phyloP scores from a whole-genome alignment of 2,888 invertebrate species.

The Microctonus brassicae region DNA sequence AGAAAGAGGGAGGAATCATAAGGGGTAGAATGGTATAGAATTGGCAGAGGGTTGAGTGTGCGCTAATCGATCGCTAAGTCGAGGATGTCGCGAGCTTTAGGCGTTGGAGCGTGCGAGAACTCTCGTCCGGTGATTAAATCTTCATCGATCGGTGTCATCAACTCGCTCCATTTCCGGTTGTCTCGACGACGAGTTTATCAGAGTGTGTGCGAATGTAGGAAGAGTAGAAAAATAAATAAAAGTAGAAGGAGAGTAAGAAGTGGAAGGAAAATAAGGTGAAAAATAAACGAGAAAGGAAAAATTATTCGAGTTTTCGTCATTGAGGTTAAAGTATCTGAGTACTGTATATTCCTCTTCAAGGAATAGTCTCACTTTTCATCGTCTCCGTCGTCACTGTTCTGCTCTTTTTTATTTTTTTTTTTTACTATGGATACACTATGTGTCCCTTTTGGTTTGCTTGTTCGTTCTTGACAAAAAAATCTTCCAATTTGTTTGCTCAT shows the following conservation, averaged over 20 bases:
- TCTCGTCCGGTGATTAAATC: constrained; percentile 45
- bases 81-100: constrained; percentile 38
- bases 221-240: constrained; percentile 10
- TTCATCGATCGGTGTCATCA: constrained; percentile 46
- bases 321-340: constrained; percentile 1
- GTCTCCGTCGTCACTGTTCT: constrained; percentile 15
- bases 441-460: background rate
- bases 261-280: background rate
- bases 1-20: background rate
- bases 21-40: background rate
- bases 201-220: background rate
- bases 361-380: constrained; percentile 22
- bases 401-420: no score
- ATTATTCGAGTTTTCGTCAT: background rate
- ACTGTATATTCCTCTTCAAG: background rate
- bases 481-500: constrained; percentile 32
- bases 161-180: constrained; percentile 41
- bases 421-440: no score
- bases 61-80: constrained; percentile 51
- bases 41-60: constrained; percentile 17
- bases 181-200: constrained; percentile 24
- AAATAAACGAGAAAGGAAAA: background rate
- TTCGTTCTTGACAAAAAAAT: background rate
- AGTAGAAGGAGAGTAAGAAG: constrained; percentile 6
- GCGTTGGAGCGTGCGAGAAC: constrained; percentile 34